phyloP scores from a whole-genome alignment of 2,113 vertebrate species.

The Megalops atlanticus region DNA sequence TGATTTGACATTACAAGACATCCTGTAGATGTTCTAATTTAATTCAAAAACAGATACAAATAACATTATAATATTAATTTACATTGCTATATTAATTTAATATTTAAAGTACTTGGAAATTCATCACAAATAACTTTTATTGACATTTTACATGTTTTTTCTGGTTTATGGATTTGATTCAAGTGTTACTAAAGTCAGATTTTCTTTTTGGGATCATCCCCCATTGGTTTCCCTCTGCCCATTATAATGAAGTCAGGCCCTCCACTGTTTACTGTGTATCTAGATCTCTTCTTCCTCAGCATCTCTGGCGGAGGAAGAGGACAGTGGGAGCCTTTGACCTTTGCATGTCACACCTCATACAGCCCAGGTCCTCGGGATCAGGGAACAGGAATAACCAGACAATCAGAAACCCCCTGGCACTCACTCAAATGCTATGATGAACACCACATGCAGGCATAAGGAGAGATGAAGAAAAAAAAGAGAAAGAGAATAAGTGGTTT shows the following conservation, averaged over 20 bases:
- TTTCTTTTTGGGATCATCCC: no score
- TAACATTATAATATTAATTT: no score
- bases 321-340: background rate
- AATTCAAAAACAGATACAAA: no score
- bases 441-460: background rate
- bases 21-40: no score
- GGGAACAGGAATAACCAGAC: background rate
- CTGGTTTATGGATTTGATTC: no score
- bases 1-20: no score
- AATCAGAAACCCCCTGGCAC: slow-evolving; percentile 13
- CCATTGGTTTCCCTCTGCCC: no score
- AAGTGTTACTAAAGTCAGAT: no score
- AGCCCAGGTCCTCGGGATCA: background rate
- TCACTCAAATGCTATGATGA: background rate
- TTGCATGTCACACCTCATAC: background rate
- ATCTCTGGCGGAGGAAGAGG: background rate
- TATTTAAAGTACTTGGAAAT: no score
- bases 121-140: no score
- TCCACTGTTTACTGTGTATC: background rate
- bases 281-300: background rate
- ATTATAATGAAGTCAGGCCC: background rate
- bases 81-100: no score
- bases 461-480: slow-evolving; percentile 7
- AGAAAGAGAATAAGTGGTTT: background rate
- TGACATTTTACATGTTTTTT: no score